Conservation (phyloP, 2,113 vertebrate genomes). For the Carollia perspicillata region DNA sequence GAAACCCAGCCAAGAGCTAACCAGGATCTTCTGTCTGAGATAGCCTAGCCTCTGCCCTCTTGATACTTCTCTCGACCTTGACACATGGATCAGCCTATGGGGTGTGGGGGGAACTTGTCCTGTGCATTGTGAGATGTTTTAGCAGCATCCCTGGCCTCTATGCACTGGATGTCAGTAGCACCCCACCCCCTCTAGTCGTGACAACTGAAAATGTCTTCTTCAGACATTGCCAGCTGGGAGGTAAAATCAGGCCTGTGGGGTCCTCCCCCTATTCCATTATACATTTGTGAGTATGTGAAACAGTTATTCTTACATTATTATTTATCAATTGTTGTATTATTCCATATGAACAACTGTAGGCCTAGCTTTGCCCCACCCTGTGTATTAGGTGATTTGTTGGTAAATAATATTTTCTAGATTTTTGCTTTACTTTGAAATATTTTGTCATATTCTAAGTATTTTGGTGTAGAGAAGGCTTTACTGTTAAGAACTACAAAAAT, state of each 20-base stretch:
- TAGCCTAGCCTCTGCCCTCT: background rate
- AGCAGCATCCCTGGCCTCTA: background rate
- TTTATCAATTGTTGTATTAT: background rate
- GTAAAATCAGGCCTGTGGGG: background rate
- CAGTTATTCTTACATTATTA: too few relatives aligned
- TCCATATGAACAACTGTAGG: background rate
- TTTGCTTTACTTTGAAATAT: slow-evolving; percentile 32
- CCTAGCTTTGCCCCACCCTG: background rate
- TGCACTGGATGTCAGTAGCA: background rate
- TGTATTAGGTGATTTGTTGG: background rate
- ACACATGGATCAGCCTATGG: background rate
- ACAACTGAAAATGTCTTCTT: background rate
- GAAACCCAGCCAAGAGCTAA: background rate
- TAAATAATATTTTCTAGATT: slow-evolving; percentile 8
- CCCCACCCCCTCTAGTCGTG: background rate
- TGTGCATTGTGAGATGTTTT: background rate
- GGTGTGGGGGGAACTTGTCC: background rate
- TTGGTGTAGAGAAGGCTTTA: background rate
- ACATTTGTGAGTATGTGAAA: background rate
- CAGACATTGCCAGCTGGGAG: background rate
- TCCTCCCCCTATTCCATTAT: background rate
- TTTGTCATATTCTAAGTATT: slow-evolving; percentile 1
- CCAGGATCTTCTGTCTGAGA: background rate
- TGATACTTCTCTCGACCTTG: background rate
- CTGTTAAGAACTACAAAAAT: slow-evolving; percentile 35